Evolutionary conservation across 2,113 vertebrate species (phyloP).

Genomic region (Cygnus buccinator): DNA sequence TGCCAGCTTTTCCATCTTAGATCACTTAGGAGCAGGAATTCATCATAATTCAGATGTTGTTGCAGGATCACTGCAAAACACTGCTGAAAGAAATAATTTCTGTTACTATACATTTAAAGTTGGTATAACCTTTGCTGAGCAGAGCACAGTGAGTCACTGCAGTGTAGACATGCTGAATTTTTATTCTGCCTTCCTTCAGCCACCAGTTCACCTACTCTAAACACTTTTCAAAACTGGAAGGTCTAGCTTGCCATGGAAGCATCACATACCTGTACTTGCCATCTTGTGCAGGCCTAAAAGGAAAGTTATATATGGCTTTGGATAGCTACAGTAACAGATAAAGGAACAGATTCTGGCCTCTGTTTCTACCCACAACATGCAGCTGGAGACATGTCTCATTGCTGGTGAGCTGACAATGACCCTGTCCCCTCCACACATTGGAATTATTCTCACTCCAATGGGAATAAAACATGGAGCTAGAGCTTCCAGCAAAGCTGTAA

Average conservation of each 20-base stretch:
- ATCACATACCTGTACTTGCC: background rate
- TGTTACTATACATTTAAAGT: background rate
- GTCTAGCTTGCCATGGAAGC: background rate
- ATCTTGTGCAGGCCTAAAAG: background rate
- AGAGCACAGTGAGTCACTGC: background rate
- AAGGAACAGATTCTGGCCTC: background rate
- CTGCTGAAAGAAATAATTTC: background rate
- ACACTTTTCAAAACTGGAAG: background rate
- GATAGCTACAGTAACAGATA: background rate
- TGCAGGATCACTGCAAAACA: background rate
- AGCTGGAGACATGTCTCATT: background rate
- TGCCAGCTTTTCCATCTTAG: background rate
- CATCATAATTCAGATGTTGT: background rate
- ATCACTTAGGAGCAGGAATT: background rate
- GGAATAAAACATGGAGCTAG: background rate
- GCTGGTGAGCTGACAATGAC: background rate
- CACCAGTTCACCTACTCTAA: background rate
- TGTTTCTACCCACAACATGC: background rate
- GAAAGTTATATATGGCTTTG: background rate
- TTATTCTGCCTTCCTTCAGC: background rate
- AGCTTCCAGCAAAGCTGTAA: background rate
- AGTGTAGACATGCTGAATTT: background rate
- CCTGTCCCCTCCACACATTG: accelerated
- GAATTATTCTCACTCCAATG: background rate
- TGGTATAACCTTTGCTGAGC: background rate